Conservation (phyloP, 2,888 invertebrate species). For the Morpho helenor region DNA sequence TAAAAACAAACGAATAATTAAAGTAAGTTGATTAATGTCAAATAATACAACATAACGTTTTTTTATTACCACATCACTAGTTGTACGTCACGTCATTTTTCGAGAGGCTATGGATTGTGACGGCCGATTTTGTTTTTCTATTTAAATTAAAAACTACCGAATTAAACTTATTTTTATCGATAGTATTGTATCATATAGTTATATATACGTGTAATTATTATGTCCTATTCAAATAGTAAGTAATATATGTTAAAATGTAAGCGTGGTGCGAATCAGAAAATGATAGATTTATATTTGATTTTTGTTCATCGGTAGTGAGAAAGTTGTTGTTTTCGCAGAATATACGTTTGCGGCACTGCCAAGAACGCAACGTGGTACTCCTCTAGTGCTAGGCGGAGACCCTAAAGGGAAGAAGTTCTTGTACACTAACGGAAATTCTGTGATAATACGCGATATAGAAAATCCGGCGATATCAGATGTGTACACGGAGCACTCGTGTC, state of each 20-base stretch:
- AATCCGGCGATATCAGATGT: constrained; percentile 96
- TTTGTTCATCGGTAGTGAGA: constrained; percentile 10
- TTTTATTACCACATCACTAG: constrained; percentile 41
- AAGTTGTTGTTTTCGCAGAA: constrained; percentile 75
- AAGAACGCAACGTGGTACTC: constrained; percentile 95
- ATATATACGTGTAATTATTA: constrained; percentile 42
- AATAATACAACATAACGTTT: neutral
- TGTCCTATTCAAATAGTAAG: constrained; percentile 76
- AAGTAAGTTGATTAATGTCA: no score
- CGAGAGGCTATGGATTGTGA: constrained; percentile 55
- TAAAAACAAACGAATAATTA: no score
- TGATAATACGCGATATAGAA: constrained; percentile 98
- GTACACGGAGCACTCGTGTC: constrained; percentile 97
- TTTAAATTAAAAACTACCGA: constrained; percentile 61
- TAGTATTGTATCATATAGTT: constrained; percentile 46
- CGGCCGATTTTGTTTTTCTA: constrained; percentile 68
- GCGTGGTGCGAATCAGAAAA: constrained; percentile 35
- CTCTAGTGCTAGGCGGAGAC: constrained; percentile 95
- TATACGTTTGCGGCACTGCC: constrained; percentile 96
- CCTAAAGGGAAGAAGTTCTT: constrained; percentile 98
- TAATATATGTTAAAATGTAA: constrained; percentile 36
- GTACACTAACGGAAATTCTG: constrained; percentile 98
- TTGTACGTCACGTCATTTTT: constrained; percentile 63
- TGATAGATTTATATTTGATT: constrained; percentile 14
- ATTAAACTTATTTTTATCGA: constrained; percentile 43